phyloP scores from a whole-genome alignment of 2,797 vertebrate species.

The Carduelis carduelis region DNA sequence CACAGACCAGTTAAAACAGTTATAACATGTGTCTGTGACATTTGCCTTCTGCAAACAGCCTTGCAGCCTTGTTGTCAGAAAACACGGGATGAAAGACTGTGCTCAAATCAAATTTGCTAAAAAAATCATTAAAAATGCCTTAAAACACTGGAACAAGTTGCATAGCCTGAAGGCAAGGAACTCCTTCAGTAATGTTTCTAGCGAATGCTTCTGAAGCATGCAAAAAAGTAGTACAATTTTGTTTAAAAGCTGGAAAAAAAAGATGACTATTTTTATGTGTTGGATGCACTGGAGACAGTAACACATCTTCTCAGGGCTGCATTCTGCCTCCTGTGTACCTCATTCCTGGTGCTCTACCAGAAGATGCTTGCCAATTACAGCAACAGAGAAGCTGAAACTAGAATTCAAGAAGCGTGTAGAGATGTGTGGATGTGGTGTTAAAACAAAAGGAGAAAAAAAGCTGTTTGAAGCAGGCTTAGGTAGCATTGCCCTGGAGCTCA shows the following conservation, averaged over 20 bases:
- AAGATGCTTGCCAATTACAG: background rate
- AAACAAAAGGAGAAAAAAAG: conserved; percentile 11
- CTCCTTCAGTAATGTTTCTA: background rate
- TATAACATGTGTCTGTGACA: background rate
- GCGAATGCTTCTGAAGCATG: conserved; percentile 7
- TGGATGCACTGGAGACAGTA: background rate
- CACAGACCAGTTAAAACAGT: background rate
- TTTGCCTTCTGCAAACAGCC: background rate
- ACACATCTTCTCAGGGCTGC: background rate
- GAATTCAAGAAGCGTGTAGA: background rate
- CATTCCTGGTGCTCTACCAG: background rate
- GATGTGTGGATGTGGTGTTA: background rate
- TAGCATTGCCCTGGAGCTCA: background rate
- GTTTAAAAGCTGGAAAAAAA: background rate
- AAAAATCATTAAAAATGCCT: conserved; percentile 47
- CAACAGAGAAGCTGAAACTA: background rate
- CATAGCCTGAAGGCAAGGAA: conserved; percentile 23
- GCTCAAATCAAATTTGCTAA: conserved; percentile 34
- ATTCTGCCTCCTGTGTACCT: background rate
- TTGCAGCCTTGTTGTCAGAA: background rate
- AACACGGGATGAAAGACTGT: background rate
- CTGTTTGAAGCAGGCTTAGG: background rate
- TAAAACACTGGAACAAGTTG: conserved; percentile 38
- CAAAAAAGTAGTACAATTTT: background rate
- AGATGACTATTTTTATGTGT: background rate